These are phyloP conservation scores for Pseudocheirus occidentalis DNA, from an alignment of 2,797 vertebrate genomes.

Conservation along the genomic window DNA sequence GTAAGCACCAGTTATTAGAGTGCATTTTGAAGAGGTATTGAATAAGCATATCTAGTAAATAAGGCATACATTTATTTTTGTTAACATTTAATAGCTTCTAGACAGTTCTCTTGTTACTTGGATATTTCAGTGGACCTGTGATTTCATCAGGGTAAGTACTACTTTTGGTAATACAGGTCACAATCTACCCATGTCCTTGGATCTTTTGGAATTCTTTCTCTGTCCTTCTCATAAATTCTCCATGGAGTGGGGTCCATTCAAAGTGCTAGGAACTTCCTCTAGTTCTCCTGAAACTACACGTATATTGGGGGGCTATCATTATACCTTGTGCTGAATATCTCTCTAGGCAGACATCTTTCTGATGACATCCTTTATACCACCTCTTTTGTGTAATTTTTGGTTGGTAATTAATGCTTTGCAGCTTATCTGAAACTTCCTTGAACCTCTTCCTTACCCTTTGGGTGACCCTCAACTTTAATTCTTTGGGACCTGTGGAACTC, in stretches of 20 bases:
- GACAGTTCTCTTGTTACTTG: neutral
- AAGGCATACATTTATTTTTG: conserved; percentile 52
- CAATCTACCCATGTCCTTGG: neutral
- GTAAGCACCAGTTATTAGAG: conserved; percentile 21
- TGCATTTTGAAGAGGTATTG: conserved; percentile 30
- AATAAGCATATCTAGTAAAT: conserved; percentile 45
- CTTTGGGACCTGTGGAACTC: neutral
- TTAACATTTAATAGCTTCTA: conserved; percentile 30
- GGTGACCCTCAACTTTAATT: neutral
- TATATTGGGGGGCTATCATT: neutral
- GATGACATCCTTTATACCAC: neutral
- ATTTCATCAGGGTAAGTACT: neutral
- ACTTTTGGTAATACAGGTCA: neutral
- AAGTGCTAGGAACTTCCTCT: neutral
- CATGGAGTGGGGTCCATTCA: neutral
- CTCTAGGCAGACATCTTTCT: neutral
- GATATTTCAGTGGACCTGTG: neutral
- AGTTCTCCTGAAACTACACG: neutral
- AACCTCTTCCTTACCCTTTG: neutral
- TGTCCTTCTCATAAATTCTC: neutral
- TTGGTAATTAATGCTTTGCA: neutral
- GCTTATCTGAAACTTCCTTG: neutral
- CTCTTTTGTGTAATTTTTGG: neutral
- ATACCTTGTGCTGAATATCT: neutral
- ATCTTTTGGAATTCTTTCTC: neutral